Conservation (phyloP, 2,113 vertebrate genomes). For the Tachuris rubrigastra region DNA sequence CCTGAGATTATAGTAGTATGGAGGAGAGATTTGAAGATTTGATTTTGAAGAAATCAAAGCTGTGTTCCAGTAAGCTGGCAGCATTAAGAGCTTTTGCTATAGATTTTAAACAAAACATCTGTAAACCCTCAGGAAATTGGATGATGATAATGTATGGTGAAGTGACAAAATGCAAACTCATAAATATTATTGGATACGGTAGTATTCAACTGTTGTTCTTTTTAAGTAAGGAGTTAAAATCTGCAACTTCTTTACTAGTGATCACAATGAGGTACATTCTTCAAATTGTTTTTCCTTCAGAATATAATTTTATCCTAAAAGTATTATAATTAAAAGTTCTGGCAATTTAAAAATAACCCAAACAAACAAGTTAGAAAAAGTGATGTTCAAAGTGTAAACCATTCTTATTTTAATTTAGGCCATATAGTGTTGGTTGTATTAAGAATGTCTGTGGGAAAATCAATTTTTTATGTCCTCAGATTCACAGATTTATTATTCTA, state of each 20-base stretch:
- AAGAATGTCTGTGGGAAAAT: neutral
- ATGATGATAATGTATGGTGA: neutral
- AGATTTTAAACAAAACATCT: neutral
- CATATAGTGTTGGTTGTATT: neutral
- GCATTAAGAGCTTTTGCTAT: neutral
- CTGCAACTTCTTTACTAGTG: neutral
- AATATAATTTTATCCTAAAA: neutral
- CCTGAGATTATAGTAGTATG: neutral
- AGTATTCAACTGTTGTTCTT: neutral
- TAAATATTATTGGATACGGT: neutral
- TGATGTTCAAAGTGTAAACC: neutral
- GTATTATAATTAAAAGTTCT: neutral
- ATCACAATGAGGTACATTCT: neutral
- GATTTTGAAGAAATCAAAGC: neutral
- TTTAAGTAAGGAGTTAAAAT: neutral
- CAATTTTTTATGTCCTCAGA: slow-evolving; percentile 13
- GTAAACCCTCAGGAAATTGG: neutral
- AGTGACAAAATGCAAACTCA: neutral
- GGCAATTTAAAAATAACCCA: neutral
- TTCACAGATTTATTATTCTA: neutral
- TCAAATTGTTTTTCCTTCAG: neutral
- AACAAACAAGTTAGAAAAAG: neutral
- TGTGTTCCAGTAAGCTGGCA: neutral
- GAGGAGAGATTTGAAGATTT: neutral
- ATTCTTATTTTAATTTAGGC: neutral